phyloP scores from a whole-genome alignment of 2,797 vertebrate genomes.

The Xenentodon cancila region DNA sequence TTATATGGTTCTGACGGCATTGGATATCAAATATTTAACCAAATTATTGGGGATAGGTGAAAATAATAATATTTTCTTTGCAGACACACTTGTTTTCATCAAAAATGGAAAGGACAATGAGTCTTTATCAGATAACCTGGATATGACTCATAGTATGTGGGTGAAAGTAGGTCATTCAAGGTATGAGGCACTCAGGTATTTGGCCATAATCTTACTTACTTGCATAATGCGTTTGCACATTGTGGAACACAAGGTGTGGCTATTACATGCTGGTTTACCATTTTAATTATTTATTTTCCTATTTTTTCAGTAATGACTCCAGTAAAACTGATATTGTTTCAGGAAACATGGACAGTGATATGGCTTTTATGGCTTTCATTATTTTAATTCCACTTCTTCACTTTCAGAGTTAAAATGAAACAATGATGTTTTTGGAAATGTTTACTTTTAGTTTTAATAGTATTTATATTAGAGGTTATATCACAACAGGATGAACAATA shows the following conservation, averaged over 20 bases:
- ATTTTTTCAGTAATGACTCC: neutral
- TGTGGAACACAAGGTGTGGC: slow-evolving; percentile 9
- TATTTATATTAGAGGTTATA: slow-evolving; percentile 18
- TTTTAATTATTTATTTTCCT: neutral
- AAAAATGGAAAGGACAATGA: slow-evolving; percentile 54
- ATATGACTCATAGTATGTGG: slow-evolving; percentile 65
- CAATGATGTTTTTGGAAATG: slow-evolving; percentile 31
- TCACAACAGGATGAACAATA: slow-evolving; percentile 5
- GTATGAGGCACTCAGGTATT: slow-evolving; percentile 57
- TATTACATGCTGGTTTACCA: neutral
- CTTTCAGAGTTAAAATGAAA: slow-evolving; percentile 28
- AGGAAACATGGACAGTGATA: slow-evolving; percentile 36
- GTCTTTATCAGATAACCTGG: slow-evolving; percentile 68
- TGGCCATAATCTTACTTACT: slow-evolving; percentile 32
- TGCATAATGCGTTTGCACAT: slow-evolving; percentile 10
- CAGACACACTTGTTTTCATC: slow-evolving; percentile 45
- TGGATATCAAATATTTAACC: slow-evolving; percentile 1
- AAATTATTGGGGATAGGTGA: slow-evolving; percentile 6
- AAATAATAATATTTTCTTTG: slow-evolving; percentile 23
- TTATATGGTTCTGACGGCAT: neutral
- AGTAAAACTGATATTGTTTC: slow-evolving; percentile 22
- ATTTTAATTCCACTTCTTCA: slow-evolving; percentile 39
- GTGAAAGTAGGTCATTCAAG: slow-evolving; percentile 68
- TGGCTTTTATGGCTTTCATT: slow-evolving; percentile 41
- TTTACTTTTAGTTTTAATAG: slow-evolving; percentile 14